Conservation (phyloP, 2,113 vertebrate genomes). For the Onychostruthus taczanowskii region DNA sequence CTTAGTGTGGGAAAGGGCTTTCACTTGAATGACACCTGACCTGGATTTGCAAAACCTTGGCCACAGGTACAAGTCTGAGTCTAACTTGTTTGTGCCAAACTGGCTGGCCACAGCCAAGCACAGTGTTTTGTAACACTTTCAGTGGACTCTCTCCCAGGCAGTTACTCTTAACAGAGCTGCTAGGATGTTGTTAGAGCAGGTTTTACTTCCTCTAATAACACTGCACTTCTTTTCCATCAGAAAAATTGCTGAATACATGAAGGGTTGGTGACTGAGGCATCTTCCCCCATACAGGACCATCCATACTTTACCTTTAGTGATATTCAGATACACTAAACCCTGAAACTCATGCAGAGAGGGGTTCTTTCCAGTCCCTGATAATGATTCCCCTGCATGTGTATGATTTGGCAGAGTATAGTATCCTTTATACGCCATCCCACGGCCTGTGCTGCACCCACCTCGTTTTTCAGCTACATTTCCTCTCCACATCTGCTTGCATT, state of each 20-base stretch:
- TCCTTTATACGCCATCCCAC: neutral
- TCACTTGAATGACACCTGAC: neutral
- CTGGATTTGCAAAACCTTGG: constrained; percentile 19
- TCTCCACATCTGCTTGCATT: neutral
- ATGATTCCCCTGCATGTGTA: neutral
- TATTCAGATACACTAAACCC: neutral
- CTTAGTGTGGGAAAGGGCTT: neutral
- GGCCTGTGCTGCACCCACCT: neutral
- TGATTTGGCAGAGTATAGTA: neutral
- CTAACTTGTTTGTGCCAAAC: neutral
- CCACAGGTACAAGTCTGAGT: neutral
- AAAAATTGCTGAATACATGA: neutral
- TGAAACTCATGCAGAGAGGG: neutral
- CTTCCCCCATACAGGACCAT: neutral
- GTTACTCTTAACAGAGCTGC: neutral
- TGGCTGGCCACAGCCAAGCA: neutral
- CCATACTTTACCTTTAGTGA: neutral
- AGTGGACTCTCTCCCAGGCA: neutral
- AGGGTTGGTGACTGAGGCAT: neutral
- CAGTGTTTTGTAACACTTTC: neutral
- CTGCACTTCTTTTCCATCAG: neutral
- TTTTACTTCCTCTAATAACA: neutral
- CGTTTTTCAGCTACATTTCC: neutral
- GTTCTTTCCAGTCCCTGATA: neutral
- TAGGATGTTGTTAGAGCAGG: neutral